Percentiles rank a stretch among this genome's conserved stretches.
Conservation (phyloP, 2,113 vertebrate genomes). For the Microcebus murinus region DNA sequence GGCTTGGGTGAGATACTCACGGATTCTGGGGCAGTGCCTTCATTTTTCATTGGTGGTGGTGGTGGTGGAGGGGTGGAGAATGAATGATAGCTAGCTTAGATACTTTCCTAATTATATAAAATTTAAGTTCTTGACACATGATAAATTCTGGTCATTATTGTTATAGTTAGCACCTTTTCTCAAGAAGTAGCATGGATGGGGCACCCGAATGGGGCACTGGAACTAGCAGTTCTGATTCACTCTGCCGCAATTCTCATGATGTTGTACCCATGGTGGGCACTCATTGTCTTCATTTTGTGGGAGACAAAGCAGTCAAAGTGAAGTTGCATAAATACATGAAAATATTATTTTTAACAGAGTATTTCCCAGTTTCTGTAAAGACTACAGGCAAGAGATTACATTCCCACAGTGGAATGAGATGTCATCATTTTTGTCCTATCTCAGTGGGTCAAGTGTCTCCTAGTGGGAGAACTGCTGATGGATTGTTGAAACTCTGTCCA, state of each 20-base stretch:
- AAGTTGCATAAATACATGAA: background rate
- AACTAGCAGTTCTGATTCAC: background rate
- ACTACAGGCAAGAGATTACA: background rate
- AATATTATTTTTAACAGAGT: background rate
- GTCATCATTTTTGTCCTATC: background rate
- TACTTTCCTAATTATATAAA: background rate
- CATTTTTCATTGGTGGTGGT: background rate
- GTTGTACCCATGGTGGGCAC: background rate
- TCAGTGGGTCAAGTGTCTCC: background rate
- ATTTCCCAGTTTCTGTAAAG: background rate
- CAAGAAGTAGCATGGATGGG: background rate
- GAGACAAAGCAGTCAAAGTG: background rate
- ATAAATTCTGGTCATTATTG: background rate
- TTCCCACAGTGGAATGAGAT: background rate
- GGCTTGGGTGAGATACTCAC: no score
- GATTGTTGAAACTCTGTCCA: background rate
- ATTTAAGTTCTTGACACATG: background rate
- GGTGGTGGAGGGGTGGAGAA: rapidly evolving
- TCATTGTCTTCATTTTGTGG: background rate
- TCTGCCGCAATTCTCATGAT: background rate
- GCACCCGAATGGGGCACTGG: no score
- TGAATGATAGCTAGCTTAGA: background rate
- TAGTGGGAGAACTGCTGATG: background rate
- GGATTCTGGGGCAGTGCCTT: background rate
- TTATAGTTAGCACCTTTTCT: background rate